Base-by-base conservation (phyloP, 1,140 invertebrate species). In the Pseudomyrmex flavicornis region DNA sequence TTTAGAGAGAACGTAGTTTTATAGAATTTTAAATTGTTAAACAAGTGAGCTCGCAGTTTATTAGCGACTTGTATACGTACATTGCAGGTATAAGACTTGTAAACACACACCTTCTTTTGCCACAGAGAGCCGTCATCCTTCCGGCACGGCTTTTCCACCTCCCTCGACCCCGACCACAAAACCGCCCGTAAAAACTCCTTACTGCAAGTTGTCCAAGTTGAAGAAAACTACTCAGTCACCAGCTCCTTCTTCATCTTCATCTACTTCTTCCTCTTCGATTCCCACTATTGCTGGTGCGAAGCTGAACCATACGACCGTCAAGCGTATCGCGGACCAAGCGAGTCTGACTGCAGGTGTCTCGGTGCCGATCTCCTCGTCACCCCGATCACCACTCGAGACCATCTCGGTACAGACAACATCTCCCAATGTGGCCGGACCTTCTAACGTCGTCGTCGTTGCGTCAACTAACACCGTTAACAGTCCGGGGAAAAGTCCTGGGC, bases 181-280 rank as follows among this genome's bases (percentile, higher is more conserved):
- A 73, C 76, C 91, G 26, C 44, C 88, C 5, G 83, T 93, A 89
- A 95, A 93, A 79, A 94, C 93, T 1, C 91, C 93, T 0, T 94
- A 93, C 62, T 94, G 93, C 84, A 94, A 94, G 62, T 85, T 94
- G 9, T 92, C 93, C 22, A 94, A 94, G 52, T 63, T 94, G 44
- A 94, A 94, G 72, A 94, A 93, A 85, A 90, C 90, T 7, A 95
- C 94, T 65, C 86, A 95, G 61, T 92, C 95, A n/a, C 76, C 91
- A 9, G 52, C 83, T 59, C 62, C 72, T 52, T 46, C 75, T 52
- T 46, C 75, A 65, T 15, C 90, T 91, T 22, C 48, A 91, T 4
- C 87, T 73, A 68, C 50, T 13, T 35, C 58, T 59, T 15, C 86
- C 58, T 44, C 73, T 54, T 58, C 59, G 20, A 79, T 84, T 48